Conservation (phyloP, 2,888 invertebrate genomes). For the Ophion obscuratus region DNA sequence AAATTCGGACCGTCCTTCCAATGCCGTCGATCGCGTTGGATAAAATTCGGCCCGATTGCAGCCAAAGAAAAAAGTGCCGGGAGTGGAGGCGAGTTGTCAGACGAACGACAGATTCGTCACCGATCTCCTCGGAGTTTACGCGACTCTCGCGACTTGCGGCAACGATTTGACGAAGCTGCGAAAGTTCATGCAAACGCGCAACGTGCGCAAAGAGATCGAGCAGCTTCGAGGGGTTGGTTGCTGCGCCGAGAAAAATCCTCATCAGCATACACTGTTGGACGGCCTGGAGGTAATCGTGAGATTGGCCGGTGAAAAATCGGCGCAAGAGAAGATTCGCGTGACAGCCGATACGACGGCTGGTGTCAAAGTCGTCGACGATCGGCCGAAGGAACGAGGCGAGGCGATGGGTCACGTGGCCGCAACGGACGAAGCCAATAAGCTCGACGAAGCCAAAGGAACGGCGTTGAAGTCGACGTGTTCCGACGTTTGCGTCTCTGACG, state of each 20-base stretch:
- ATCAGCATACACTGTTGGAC: slow-evolving; percentile 73
- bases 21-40: background rate
- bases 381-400: slow-evolving; percentile 7
- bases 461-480: slow-evolving; percentile 20
- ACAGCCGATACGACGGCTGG: slow-evolving; percentile 7
- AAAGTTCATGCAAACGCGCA: slow-evolving; percentile 70
- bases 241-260: slow-evolving; percentile 70
- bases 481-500: slow-evolving; percentile 27
- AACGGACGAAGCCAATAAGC: slow-evolving; percentile 44
- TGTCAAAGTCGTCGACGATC: slow-evolving; percentile 21
- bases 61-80: slow-evolving; percentile 28
- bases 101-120: slow-evolving; percentile 58
- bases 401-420: slow-evolving; percentile 17
- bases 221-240: slow-evolving; percentile 63
- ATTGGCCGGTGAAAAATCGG: slow-evolving; percentile 52
- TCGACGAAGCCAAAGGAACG: slow-evolving; percentile 55
- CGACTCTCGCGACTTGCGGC: slow-evolving; percentile 67
- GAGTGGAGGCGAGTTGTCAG: slow-evolving; percentile 61
- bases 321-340: slow-evolving; percentile 4
- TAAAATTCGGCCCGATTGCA: background rate
- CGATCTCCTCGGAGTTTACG: slow-evolving; percentile 64
- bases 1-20: background rate
- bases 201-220: slow-evolving; percentile 65
- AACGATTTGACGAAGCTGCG: slow-evolving; percentile 67
- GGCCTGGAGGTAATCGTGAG: slow-evolving; percentile 68